Evolutionary conservation across 2,797 vertebrate genomes (phyloP).

Genomic region (Pogonophryne albipinna): DNA sequence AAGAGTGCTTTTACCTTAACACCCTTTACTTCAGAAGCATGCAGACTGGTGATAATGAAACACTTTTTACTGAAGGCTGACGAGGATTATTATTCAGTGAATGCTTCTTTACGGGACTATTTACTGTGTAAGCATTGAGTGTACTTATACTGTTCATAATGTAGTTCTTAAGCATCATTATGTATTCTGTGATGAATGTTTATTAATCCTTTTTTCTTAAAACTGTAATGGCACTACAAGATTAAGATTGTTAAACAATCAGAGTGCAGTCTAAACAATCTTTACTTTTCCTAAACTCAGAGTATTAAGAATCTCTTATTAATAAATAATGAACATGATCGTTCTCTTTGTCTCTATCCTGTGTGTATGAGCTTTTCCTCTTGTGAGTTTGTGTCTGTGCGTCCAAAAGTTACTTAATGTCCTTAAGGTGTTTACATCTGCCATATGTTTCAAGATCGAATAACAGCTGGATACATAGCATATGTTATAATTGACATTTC

Average conservation of each 20-base stretch:
- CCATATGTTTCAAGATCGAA: too few species aligned
- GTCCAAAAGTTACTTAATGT: background rate
- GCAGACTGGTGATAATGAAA: too few species aligned
- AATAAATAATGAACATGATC: background rate
- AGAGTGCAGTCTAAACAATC: background rate
- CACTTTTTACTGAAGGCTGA: too few species aligned
- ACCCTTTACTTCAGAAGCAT: background rate
- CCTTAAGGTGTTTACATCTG: too few species aligned
- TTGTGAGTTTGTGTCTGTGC: background rate
- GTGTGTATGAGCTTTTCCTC: background rate
- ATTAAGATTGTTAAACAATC: background rate
- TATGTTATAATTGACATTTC: too few species aligned
- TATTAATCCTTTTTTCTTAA: constrained; percentile 12
- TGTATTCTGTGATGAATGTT: background rate
- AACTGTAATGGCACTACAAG: background rate
- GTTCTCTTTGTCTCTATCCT: background rate
- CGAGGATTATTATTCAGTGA: constrained; percentile 10
- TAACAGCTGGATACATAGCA: too few species aligned
- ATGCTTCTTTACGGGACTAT: background rate
- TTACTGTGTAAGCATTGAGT: background rate
- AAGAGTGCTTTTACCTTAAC: constrained; percentile 8
- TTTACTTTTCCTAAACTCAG: background rate
- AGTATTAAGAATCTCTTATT: background rate
- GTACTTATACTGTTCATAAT: background rate
- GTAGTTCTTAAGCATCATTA: background rate